Evolutionary conservation across 2,888 invertebrate species (phyloP).

Genomic region (Macrophya alboannulata): DNA sequence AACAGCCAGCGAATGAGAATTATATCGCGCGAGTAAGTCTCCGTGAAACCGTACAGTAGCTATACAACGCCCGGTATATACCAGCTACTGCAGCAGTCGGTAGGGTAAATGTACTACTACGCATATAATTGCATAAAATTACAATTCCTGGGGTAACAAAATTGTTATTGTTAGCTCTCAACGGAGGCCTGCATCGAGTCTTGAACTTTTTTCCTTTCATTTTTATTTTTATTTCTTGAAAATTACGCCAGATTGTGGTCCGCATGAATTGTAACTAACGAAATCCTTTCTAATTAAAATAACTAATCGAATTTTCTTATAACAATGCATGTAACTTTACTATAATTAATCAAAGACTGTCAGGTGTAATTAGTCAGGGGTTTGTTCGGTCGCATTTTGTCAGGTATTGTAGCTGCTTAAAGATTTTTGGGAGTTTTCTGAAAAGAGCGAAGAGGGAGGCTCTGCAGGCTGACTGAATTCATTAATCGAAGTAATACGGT

Average conservation of each 20-base stretch:
- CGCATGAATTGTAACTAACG: neutral
- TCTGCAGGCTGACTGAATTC: no score
- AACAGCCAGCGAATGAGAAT: slow-evolving; percentile 37
- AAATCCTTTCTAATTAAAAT: neutral
- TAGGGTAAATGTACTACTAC: slow-evolving; percentile 30
- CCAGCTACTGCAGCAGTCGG: neutral
- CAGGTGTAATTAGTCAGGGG: neutral
- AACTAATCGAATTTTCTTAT: neutral
- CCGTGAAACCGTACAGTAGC: slow-evolving; percentile 27
- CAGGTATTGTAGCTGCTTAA: neutral
- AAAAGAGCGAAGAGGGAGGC: no score
- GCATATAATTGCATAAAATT: slow-evolving; percentile 53
- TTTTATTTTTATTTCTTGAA: neutral
- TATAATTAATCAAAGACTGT: neutral
- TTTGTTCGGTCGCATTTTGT: slow-evolving; percentile 11
- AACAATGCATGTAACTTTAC: neutral
- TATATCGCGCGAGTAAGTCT: slow-evolving; percentile 34
- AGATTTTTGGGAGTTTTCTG: neutral
- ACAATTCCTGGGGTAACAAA: slow-evolving; percentile 33
- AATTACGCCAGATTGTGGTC: neutral
- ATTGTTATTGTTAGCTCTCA: slow-evolving; percentile 35
- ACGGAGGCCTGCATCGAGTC: neutral
- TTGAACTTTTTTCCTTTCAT: neutral
- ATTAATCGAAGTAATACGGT: slow-evolving; percentile 5
- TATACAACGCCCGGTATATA: no score